Evolutionary conservation across 2,113 vertebrate species (phyloP).

Genomic region (Erythrocercus mccallii): DNA sequence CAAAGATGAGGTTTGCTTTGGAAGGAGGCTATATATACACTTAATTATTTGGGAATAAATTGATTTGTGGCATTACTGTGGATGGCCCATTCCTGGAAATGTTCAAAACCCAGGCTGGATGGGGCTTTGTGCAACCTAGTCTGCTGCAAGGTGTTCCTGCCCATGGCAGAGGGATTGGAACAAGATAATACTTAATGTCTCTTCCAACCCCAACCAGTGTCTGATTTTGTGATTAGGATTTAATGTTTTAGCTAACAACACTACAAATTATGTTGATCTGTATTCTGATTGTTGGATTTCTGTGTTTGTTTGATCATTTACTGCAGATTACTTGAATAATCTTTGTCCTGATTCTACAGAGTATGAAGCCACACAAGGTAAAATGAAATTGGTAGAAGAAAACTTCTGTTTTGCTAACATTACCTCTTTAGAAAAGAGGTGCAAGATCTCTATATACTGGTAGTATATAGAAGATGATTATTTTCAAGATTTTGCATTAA

Average conservation of each 20-base stretch:
- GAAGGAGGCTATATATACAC: not conserved
- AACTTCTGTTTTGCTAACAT: not conserved
- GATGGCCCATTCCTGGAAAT: not conserved
- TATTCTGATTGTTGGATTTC: not conserved
- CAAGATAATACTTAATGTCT: not conserved
- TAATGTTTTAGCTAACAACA: not conserved
- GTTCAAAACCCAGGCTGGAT: not conserved
- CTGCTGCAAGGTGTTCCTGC: not conserved
- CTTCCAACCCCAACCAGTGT: not conserved
- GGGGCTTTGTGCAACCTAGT: not conserved
- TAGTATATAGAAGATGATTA: not conserved
- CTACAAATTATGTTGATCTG: not conserved
- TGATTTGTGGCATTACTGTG: not conserved
- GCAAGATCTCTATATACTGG: not conserved
- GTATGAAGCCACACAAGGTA: slow-evolving; percentile 95
- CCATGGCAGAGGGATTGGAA: not conserved
- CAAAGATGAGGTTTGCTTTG: not conserved
- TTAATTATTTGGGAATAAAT: not conserved
- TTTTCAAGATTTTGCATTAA: not conserved
- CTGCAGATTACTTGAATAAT: slow-evolving; percentile 96
- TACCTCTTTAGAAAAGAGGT: not conserved
- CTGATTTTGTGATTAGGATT: not conserved
- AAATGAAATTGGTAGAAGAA: slow-evolving; percentile 14
- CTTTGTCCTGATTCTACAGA: slow-evolving; percentile 93
- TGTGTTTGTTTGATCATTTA: slow-evolving; percentile 10